Evolutionary conservation across 1,140 invertebrate species (phyloP), one percentile per base, ranked within the genome.

Genomic region (Aphidius ervi): DNA sequence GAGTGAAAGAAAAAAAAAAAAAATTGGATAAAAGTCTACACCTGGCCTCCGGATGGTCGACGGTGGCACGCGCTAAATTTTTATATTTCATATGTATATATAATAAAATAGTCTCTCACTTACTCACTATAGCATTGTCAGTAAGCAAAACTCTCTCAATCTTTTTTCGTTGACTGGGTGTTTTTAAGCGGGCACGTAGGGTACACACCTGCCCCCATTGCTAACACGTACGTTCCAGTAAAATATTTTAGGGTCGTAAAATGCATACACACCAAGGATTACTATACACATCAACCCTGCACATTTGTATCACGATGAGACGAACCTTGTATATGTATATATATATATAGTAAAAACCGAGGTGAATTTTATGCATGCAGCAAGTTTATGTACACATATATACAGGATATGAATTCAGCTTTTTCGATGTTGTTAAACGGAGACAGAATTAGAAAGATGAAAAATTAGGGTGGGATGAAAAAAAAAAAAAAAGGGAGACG

Each of bases 41-140:
- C 74, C 75, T 77, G 75, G 75, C 73, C 73, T 77, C 72, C 73
- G 72, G 74, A 77, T 77, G 74, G 74, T 75, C 72, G 75, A 72
- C 71, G 75, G 66, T 65, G 71, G 75, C 74, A 76, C 75, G 75
- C 75, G 75, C 73, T 70, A 58, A 60, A 58, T 57, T 60, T 65
- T 61, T 67, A 10, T 56, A 48, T 31, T 10, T 48, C 39, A 31
- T 31, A 31, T 31, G 4, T 31, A 31, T 31, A 2, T 23, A 31
- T 31, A 31, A 31, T 31, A 31, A 31, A 31, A 31, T 31, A 2
- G 2, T 56, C 31, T 48, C 7, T 47, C 23, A 6, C 53, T 43
- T 47, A 43, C 53, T 46, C 56, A 5, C 23, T 58, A 31, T 48
- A 47, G 9, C 62, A 47, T 65, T 54, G 52, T 37, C 37, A 54